phyloP scores from a whole-genome alignment of 2,797 vertebrate genomes.

The Bufotes viridis region DNA sequence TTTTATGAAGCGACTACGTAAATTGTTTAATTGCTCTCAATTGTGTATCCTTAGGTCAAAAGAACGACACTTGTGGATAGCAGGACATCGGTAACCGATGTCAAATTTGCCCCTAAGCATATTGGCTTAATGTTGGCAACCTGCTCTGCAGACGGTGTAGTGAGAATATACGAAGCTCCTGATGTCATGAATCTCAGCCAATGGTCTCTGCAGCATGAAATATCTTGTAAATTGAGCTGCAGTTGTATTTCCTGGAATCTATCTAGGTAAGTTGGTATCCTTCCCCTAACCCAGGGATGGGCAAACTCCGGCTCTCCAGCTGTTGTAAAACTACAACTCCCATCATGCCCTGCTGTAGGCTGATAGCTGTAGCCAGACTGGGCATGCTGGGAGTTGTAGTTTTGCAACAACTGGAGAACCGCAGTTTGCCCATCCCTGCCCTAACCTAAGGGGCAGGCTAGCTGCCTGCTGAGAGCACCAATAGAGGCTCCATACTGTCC shows the following conservation, averaged over 20 bases:
- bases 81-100: slow-evolving; percentile 96
- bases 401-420: no score
- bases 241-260: slow-evolving; percentile 99
- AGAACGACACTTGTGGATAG: slow-evolving; percentile 97
- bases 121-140: slow-evolving; percentile 98
- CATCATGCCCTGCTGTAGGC: no score
- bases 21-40: background rate
- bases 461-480: background rate
- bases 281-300: background rate
- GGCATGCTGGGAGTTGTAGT: no score
- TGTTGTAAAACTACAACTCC: no score
- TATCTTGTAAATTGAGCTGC: slow-evolving; percentile 96
- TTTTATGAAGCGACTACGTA: no score
- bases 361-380: no score
- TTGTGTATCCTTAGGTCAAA: slow-evolving; percentile 82
- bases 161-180: slow-evolving; percentile 96
- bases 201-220: slow-evolving; percentile 97
- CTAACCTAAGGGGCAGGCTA: background rate
- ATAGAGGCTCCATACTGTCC: no score
- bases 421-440: no score
- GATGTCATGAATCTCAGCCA: slow-evolving; percentile 99
- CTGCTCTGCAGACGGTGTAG: slow-evolving; percentile 94
- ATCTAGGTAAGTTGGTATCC: slow-evolving; percentile 82
- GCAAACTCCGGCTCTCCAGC: no score
- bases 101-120: slow-evolving; percentile 98